These are phyloP conservation scores for Gymnocephalus cernua DNA, from an alignment of 2,113 vertebrate species.

Conservation along the genomic window DNA sequence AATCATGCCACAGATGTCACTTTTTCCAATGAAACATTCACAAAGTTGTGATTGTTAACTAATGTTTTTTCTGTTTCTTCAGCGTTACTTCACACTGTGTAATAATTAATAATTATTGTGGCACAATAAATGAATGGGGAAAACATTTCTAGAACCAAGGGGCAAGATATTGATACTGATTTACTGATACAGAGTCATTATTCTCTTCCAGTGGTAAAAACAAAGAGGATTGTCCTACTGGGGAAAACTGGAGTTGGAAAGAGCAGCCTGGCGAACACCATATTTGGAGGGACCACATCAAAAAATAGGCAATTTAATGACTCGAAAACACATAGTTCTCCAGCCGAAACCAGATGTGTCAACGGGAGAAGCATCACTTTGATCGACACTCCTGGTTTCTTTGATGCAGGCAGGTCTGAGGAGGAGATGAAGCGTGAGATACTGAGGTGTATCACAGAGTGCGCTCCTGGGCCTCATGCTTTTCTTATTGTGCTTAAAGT, in stretches of 20 bases:
- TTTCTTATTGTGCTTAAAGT: constrained; percentile 58
- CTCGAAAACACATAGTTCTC: not conserved
- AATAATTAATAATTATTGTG: not conserved
- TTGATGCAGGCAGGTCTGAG: not conserved
- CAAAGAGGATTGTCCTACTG: constrained; percentile 31
- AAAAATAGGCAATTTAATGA: not conserved
- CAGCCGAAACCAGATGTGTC: not conserved
- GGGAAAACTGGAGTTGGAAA: constrained; percentile 57
- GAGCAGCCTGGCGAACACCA: constrained; percentile 52
- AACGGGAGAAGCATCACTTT: constrained; percentile 38
- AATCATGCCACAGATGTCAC: no score
- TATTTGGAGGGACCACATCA: constrained; percentile 27
- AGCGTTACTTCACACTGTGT: not conserved
- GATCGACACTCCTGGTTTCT: constrained; percentile 47
- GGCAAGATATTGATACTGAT: no score
- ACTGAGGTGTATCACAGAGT: constrained; percentile 30
- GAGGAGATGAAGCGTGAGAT: constrained; percentile 20
- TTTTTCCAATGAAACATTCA: no score
- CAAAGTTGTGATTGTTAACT: no score
- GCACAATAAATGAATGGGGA: not conserved
- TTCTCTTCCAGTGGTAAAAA: not conserved
- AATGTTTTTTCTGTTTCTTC: not conserved
- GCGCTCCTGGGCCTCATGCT: constrained; percentile 56
- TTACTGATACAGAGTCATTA: not conserved
- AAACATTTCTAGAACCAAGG: not conserved